These are phyloP conservation scores for Epinephelus cyanopodus DNA, from an alignment of 2,113 vertebrate genomes.

Conservation along the genomic window DNA sequence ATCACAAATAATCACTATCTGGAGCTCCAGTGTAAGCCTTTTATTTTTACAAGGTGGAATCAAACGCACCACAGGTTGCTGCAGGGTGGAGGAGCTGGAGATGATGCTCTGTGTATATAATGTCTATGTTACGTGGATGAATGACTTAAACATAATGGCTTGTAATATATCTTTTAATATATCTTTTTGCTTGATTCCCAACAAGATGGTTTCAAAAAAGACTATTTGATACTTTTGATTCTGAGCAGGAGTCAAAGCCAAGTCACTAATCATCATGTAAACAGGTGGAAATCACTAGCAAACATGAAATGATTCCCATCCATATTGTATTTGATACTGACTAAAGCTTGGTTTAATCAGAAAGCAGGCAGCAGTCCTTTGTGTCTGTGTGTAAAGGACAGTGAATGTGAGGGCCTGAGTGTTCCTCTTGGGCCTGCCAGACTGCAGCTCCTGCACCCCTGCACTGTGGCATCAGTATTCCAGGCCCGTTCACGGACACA, in stretches of 20 bases:
- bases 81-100: not conserved
- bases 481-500: conserved; percentile 78
- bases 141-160: not conserved
- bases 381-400: conserved; percentile 23
- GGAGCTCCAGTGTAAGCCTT: not conserved
- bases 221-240: not conserved
- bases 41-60: not conserved
- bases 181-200: not conserved
- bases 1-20: not conserved
- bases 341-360: not conserved
- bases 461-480: conserved; percentile 84
- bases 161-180: no score
- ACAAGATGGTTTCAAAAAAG: not conserved
- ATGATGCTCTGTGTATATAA: not conserved
- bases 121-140: not conserved
- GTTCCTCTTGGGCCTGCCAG: conserved; percentile 46
- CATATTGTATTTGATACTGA: rapidly evolving
- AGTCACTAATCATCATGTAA: not conserved
- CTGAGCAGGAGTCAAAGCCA: not conserved
- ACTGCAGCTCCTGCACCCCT: conserved; percentile 81
- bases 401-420: conserved; percentile 14
- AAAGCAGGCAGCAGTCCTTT: not conserved
- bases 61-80: conserved; percentile 9
- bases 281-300: not conserved
- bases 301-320: not conserved